Conservation (phyloP, 2,113 vertebrate species). For the Elaphurus davidianus region DNA sequence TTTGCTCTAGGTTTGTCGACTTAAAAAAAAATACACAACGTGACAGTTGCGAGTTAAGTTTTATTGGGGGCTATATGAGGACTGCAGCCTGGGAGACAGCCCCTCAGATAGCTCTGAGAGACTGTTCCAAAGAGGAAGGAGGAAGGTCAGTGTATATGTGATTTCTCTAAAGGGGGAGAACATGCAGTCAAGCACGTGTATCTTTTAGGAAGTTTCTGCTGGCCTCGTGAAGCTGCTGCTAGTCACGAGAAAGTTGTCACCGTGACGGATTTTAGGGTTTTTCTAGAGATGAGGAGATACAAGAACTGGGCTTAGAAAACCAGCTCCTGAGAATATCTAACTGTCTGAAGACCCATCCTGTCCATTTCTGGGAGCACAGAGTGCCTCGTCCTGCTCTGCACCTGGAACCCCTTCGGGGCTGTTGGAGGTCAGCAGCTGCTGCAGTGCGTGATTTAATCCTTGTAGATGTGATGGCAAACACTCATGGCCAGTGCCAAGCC, state of each 20-base stretch:
- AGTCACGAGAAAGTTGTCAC: neutral
- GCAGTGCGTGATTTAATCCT: neutral
- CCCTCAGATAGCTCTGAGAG: neutral
- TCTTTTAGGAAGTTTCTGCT: neutral
- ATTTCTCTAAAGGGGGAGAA: neutral
- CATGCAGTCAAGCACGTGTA: neutral
- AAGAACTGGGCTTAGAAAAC: neutral
- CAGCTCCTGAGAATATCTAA: neutral
- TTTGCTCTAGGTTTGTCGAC: neutral
- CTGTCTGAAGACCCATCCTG: neutral
- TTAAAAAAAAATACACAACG: neutral
- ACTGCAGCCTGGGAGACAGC: neutral
- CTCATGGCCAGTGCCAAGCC: neutral
- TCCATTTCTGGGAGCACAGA: neutral
- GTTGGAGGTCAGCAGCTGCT: neutral
- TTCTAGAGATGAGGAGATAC: neutral
- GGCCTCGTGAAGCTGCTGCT: neutral
- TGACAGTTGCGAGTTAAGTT: neutral
- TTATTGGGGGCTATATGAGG: neutral
- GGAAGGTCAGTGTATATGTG: neutral
- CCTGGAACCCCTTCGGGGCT: neutral
- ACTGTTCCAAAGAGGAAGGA: neutral
- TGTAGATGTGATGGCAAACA: neutral
- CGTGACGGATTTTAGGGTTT: neutral
- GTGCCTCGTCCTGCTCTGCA: neutral